phyloP scores from a whole-genome alignment of 1,140 invertebrate species.

The Phthorimaea operculella region DNA sequence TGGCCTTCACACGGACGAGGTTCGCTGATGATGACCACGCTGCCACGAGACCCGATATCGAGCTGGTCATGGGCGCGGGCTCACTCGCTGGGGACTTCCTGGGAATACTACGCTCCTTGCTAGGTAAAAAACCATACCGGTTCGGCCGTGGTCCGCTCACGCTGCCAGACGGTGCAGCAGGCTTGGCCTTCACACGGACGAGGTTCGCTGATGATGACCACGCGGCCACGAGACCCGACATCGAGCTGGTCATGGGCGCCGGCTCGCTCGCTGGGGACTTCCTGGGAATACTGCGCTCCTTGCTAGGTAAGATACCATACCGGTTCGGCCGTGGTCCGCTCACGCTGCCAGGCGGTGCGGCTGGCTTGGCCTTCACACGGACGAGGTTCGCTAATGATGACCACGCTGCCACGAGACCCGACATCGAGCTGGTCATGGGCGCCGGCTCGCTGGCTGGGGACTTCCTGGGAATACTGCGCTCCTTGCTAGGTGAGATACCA shows the following conservation, averaged over 20 bases:
- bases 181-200: conserved; percentile 75
- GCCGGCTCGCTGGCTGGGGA: conserved; percentile 79
- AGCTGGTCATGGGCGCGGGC: conserved; percentile 79
- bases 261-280: conserved; percentile 78
- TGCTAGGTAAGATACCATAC: conserved; percentile 68
- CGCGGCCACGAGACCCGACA: conserved; percentile 72
- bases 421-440: conserved; percentile 83
- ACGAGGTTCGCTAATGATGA: conserved; percentile 58
- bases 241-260: conserved; percentile 81
- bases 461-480: conserved; percentile 73
- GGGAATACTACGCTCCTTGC: conserved; percentile 72
- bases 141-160: conserved; percentile 75
- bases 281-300: conserved; percentile 73
- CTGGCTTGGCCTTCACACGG: conserved; percentile 76
- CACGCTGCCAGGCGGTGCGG: conserved; percentile 77
- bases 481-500: conserved; percentile 70
- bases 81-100: conserved; percentile 77
- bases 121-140: too few relatives aligned
- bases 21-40: conserved; percentile 34
- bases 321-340: conserved; percentile 73
- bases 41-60: conserved; percentile 76
- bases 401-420: conserved; percentile 68
- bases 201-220: conserved; percentile 40
- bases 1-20: conserved; percentile 74
- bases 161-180: conserved; percentile 78